A percentile compares a stretch with the other conserved stretches of the same genome.
Conservation (phyloP, 1,140 invertebrate genomes). For the Drosophila subpulchrella region DNA sequence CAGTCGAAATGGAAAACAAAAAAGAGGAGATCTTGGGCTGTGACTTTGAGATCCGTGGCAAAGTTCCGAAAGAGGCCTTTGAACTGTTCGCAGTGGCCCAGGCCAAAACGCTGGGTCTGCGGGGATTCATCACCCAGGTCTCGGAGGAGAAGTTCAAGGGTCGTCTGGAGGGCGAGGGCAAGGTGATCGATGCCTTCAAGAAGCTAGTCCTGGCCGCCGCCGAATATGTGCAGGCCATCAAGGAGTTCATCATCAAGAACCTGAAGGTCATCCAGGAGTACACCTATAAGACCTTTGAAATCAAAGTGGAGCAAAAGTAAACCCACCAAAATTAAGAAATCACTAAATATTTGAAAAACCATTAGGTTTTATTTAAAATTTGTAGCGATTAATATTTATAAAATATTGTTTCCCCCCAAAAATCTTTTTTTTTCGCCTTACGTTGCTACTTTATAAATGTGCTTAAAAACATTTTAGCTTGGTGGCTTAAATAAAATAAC, state of each 20-base stretch:
- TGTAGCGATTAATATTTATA: too few relatives aligned
- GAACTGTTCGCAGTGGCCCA: constrained; percentile 53
- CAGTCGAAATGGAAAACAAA: background rate
- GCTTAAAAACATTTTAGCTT: too few relatives aligned
- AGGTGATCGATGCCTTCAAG: constrained; percentile 61
- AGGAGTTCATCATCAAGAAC: constrained; percentile 64
- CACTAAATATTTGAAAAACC: too few relatives aligned
- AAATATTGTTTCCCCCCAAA: too few relatives aligned
- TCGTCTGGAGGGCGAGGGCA: constrained; percentile 53
- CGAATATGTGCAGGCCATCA: constrained; percentile 60
- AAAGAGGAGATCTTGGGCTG: constrained; percentile 33
- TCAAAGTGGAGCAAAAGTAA: constrained; percentile 4
- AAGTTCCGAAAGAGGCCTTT: constrained; percentile 57
- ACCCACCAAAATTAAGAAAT: background rate
- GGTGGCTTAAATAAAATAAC: too few relatives aligned
- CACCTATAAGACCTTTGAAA: constrained; percentile 52
- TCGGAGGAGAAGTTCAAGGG: constrained; percentile 44
- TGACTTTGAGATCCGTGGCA: constrained; percentile 52
- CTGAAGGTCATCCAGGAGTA: constrained; percentile 48
- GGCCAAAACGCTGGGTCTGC: constrained; percentile 43
- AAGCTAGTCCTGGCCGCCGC: constrained; percentile 40
- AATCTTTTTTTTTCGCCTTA: too few relatives aligned
- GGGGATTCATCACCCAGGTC: constrained; percentile 50
- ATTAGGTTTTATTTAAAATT: too few relatives aligned
- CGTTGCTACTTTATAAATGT: too few relatives aligned